Conservation (phyloP, 2,888 invertebrate genomes). For the Volucella inanis region DNA sequence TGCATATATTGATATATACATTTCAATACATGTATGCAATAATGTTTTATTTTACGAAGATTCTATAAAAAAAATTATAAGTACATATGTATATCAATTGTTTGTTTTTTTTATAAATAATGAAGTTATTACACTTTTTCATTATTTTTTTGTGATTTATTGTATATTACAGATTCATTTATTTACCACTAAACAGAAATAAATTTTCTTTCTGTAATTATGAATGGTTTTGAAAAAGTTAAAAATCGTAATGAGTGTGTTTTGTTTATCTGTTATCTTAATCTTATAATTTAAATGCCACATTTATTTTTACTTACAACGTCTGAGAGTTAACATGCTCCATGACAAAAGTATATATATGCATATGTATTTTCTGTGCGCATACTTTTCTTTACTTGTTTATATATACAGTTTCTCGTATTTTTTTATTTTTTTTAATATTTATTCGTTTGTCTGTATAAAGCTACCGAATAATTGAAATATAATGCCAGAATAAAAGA, state of each 20-base stretch:
- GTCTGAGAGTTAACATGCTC: conserved; percentile 9
- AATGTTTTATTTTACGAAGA: neutral
- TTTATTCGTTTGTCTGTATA: neutral
- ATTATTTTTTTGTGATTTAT: neutral
- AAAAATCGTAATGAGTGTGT: no score
- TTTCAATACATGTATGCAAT: neutral
- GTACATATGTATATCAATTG: neutral
- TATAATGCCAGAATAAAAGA: no score
- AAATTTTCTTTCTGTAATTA: neutral
- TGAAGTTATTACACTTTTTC: conserved; percentile 2
- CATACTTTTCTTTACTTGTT: conserved; percentile 27
- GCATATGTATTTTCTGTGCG: conserved; percentile 54
- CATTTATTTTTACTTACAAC: conserved; percentile 6
- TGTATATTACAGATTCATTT: conserved; percentile 26
- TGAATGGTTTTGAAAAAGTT: conserved; percentile 3
- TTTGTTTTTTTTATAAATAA: conserved; percentile 10
- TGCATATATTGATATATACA: neutral
- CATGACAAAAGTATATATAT: conserved; percentile 41
- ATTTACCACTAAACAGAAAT: conserved; percentile 1
- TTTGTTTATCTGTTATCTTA: neutral
- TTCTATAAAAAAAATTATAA: neutral
- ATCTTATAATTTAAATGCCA: conserved; percentile 5
- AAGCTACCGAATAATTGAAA: no score
- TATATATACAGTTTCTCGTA: neutral
- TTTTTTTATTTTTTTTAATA: neutral